Evolutionary conservation across 2,888 invertebrate species (phyloP).

Genomic region (Sepiola atlantica): DNA sequence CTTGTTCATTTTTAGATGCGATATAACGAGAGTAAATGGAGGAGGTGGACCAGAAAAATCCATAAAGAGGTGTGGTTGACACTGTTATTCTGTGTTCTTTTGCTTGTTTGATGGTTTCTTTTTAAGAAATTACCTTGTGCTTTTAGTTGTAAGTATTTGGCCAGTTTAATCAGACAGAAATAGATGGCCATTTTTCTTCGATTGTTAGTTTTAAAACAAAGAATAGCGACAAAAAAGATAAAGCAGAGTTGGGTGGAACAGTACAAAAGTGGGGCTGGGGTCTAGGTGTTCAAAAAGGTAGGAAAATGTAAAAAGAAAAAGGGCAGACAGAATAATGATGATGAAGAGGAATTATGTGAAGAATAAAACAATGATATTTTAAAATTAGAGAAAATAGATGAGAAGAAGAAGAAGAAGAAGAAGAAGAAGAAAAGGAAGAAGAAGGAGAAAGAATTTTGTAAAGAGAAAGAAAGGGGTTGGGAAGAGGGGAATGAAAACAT

Average conservation of each 20-base stretch:
- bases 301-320: too few species aligned
- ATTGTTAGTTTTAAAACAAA: background rate
- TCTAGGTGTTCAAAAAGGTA: too few species aligned
- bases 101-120: background rate
- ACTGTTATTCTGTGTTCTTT: background rate
- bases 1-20: background rate
- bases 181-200: slow-evolving; percentile 15
- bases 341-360: too few species aligned
- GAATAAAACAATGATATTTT: too few species aligned
- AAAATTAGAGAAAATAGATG: background rate
- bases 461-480: too few species aligned
- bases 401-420: background rate
- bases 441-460: background rate
- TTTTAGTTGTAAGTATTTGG: background rate
- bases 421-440: background rate
- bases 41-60: background rate
- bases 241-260: background rate
- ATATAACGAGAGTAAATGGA: background rate
- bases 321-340: too few species aligned
- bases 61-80: background rate
- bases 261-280: too few species aligned
- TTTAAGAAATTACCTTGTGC: background rate
- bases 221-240: background rate
- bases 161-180: background rate
- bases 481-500: too few species aligned